Percentiles rank a stretch among this genome's conserved stretches.
Evolutionary conservation across 2,797 vertebrate genomes (phyloP).

Genomic region (Smutsia gigantea): DNA sequence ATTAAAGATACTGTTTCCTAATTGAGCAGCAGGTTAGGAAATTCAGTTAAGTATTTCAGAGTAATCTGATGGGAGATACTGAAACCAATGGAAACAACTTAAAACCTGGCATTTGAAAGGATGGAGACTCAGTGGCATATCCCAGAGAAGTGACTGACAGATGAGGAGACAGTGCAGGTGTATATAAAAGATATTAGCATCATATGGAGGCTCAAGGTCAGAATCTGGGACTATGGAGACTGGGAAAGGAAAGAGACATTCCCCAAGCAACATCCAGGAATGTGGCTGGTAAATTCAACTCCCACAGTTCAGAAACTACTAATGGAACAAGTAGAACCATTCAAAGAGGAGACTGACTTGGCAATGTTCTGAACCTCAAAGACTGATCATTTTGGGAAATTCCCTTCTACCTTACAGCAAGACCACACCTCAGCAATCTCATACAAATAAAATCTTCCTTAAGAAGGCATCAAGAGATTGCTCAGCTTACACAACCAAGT

Average conservation of each 20-base stretch:
- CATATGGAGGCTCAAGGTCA: neutral
- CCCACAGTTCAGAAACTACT: neutral
- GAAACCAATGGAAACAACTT: neutral
- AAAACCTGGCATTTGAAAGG: neutral
- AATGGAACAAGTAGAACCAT: neutral
- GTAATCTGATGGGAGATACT: neutral
- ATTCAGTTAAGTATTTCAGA: neutral
- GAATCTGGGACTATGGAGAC: neutral
- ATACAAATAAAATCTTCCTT: slow-evolving; percentile 24
- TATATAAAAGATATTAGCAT: neutral
- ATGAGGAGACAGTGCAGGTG: neutral
- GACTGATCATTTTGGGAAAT: neutral
- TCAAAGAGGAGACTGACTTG: neutral
- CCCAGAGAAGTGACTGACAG: neutral
- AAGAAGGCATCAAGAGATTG: slow-evolving; percentile 1
- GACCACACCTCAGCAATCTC: neutral
- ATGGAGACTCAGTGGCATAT: neutral
- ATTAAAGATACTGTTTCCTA: slow-evolving; percentile 1
- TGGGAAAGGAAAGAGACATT: neutral
- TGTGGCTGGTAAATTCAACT: neutral
- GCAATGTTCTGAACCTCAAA: neutral
- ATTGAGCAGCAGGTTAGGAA: neutral
- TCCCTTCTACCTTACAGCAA: slow-evolving; percentile 3
- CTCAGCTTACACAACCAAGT: neutral
- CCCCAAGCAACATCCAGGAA: neutral